Evolutionary conservation across 2,113 vertebrate species (phyloP), one percentile per base, ranked within the genome.

Genomic region (Dasyprocta punctata): DNA sequence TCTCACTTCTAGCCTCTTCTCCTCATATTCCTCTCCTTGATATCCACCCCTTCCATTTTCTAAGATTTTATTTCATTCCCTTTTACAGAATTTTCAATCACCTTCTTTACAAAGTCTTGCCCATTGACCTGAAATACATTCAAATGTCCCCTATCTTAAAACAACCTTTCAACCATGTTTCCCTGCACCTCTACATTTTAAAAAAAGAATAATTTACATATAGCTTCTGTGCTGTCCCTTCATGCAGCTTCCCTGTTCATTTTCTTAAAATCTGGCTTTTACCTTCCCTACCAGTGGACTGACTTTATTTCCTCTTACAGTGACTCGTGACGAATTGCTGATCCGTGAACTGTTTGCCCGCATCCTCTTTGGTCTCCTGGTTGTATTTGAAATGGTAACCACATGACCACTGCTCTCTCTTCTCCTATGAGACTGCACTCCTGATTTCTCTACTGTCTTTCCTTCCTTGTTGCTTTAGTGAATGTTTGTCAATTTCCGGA

Each of bases 31-130:
- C 52, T 83, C 63, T 87, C 80, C 82, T 90, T 16, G 44, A 82
- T 92, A n/a, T 33, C 36, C 41, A 12, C 14, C 5, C n/a, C 3
- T 78, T 61, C 30, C 12, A n/a, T n/a, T n/a, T n/a, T 87, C 61
- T n/a, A 87, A 61, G 36, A 82, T 94, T 63, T 82, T 80, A 89
- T 84, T 92, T 86, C 54, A 49, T 36, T 54, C 19, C 22, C 78
- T 92, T 69, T 38, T 44, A 65, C n/a, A 78, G 33, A 82, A 90
- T 54, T 88, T 95, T 96, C 24, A 58, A 8, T 69, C 19, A 58
- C 65, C 28, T 36, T 92, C 56, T 58, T 90, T 78, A 52, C 11
- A 93, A 58, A 93, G 67, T 93, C 75, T 60, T 93, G 38, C 38
- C 61, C 24, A 90, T 36, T 47, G 61, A 20, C 63, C 87, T 75